Conservation (phyloP, 2,797 vertebrate genomes). For the Stomatorhinus walkeri region DNA sequence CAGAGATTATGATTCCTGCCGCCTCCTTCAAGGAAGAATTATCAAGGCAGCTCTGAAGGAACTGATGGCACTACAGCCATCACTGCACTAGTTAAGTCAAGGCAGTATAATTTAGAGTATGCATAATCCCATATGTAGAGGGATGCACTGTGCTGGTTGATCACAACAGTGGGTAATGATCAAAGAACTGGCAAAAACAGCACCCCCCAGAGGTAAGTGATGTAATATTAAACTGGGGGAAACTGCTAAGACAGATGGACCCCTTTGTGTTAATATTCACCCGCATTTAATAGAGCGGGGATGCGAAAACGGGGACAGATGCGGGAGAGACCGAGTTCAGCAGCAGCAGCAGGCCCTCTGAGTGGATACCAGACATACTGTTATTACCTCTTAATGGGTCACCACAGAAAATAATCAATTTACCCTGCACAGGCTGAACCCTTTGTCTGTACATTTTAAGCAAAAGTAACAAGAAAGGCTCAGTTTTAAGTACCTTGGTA, state of each 20-base stretch:
- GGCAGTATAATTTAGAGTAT: not conserved
- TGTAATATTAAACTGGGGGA: not conserved
- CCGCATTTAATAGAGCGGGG: not conserved
- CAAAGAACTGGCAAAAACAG: not conserved
- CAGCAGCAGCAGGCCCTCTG: not conserved
- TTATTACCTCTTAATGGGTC: not conserved
- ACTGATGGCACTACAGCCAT: not conserved
- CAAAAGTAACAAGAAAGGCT: not conserved
- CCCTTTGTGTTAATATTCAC: not conserved
- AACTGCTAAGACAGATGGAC: not conserved
- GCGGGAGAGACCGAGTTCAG: not conserved
- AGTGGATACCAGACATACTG: not conserved
- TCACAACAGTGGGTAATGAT: not conserved
- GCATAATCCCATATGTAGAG: not conserved
- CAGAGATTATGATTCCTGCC: not conserved
- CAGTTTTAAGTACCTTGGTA: not conserved
- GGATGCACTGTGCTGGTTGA: not conserved
- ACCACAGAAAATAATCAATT: not conserved
- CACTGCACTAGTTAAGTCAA: not conserved
- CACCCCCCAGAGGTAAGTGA: not conserved
- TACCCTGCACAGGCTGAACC: not conserved
- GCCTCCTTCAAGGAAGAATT: not conserved
- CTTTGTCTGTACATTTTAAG: not conserved
- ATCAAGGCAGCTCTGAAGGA: not conserved
- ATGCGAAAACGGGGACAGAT: not conserved